Conservation (phyloP, 2,888 invertebrate species). For the Ochropacha duplaris region DNA sequence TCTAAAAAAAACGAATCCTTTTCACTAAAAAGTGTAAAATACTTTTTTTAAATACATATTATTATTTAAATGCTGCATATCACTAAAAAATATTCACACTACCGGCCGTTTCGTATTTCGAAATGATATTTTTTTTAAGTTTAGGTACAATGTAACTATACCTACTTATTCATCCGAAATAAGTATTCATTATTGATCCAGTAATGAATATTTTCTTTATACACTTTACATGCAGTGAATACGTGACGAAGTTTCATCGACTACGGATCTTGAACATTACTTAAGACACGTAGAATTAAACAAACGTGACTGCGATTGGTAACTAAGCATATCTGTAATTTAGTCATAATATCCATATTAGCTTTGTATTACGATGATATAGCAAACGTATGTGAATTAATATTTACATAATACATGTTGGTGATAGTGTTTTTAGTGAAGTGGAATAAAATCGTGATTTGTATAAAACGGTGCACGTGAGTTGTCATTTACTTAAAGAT, state of each 20-base stretch:
- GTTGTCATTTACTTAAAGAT: background rate
- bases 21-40: no score
- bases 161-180: background rate
- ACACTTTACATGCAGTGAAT: conserved; percentile 23
- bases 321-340: conserved; percentile 4
- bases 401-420: background rate
- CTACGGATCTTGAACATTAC: conserved; percentile 2
- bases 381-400: background rate
- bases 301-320: conserved; percentile 22
- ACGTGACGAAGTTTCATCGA: conserved; percentile 36
- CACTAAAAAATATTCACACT: no score
- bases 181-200: background rate
- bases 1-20: no score
- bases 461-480: background rate
- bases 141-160: no score
- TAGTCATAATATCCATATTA: background rate
- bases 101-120: no score
- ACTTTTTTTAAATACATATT: no score
- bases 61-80: no score
- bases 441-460: background rate
- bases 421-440: background rate
- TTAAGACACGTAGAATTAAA: conserved; percentile 1
- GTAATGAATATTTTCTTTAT: background rate
- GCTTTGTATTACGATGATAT: background rate
- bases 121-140: background rate